These are phyloP conservation scores for Sebastes variabilis DNA, from an alignment of 2,797 vertebrate species.

Conservation along the genomic window DNA sequence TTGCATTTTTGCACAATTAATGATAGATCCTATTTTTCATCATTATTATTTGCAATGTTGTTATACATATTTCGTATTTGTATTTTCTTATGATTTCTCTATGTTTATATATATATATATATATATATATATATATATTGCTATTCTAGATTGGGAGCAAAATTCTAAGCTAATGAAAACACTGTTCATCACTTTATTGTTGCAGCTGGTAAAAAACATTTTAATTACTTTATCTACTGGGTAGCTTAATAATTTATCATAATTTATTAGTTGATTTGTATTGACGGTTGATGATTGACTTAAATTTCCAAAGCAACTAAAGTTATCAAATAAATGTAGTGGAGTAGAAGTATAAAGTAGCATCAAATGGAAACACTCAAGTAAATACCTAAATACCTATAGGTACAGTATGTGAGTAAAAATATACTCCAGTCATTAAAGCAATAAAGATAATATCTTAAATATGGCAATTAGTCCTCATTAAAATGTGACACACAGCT, in stretches of 20 bases:
- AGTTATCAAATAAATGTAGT: not conserved
- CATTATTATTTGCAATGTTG: too few relatives aligned
- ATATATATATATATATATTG: too few relatives aligned
- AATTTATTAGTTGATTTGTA: not conserved
- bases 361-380: not conserved
- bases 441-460: not conserved
- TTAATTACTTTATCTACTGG: not conserved
- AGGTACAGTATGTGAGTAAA: not conserved
- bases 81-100: too few relatives aligned
- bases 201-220: not conserved
- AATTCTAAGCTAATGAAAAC: too few relatives aligned
- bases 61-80: too few relatives aligned
- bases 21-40: too few relatives aligned
- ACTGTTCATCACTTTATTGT: not conserved
- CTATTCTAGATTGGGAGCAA: too few relatives aligned
- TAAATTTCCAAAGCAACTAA: not conserved
- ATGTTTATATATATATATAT: too few relatives aligned
- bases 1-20: too few relatives aligned
- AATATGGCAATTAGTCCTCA: slow-evolving; percentile 14
- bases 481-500: slow-evolving; percentile 18
- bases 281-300: too few relatives aligned
- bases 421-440: not conserved
- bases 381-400: not conserved
- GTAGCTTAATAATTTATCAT: not conserved
- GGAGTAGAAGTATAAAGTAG: not conserved